phyloP scores from a whole-genome alignment of 1,140 invertebrate genomes.

The Helicoverpa armigera region DNA sequence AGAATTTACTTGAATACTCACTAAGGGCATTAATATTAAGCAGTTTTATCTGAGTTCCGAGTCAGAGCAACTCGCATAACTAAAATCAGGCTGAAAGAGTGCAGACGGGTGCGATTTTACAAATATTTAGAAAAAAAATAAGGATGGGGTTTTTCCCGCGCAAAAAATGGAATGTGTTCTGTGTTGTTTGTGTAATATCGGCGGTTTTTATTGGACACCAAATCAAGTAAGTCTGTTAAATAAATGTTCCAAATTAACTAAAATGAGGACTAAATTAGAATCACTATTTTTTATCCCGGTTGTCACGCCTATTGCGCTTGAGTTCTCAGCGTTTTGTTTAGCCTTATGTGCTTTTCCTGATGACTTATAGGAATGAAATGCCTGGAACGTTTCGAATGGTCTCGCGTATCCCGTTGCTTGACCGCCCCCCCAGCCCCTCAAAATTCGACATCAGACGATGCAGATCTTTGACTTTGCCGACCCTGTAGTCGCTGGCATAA shows the following conservation, averaged over 20 bases:
- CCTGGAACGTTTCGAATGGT: too few species aligned
- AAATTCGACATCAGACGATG: too few species aligned
- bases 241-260: neutral
- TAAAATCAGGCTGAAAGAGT: neutral
- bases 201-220: constrained; percentile 8
- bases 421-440: too few species aligned
- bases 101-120: neutral
- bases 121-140: neutral
- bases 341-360: too few species aligned
- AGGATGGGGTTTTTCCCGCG: neutral
- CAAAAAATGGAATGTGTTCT: neutral
- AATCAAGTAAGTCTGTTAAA: neutral
- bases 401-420: too few species aligned
- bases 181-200: neutral
- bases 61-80: neutral
- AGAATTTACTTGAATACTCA: too few species aligned
- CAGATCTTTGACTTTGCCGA: too few species aligned
- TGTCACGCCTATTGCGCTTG: too few species aligned
- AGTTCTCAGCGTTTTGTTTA: too few species aligned
- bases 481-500: too few species aligned
- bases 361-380: too few species aligned
- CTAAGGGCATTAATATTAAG: neutral
- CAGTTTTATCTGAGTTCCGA: neutral
- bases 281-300: too few species aligned
- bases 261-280: neutral